Evolutionary conservation across 1,140 invertebrate species (phyloP).

Genomic region (Macrobrachium rosenbergii): DNA sequence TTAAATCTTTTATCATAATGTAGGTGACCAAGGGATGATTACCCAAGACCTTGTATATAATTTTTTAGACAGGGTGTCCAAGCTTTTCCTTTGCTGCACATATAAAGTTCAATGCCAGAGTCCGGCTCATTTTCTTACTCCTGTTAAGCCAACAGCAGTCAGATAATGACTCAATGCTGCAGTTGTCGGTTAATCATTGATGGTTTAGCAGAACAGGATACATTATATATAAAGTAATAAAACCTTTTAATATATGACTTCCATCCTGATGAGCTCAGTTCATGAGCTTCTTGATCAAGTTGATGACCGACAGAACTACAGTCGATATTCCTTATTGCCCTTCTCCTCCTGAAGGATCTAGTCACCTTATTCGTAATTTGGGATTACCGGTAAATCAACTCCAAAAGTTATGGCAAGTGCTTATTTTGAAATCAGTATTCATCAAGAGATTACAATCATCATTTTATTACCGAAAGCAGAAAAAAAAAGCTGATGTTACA

Average conservation of each 20-base stretch:
- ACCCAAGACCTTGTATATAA: conserved; percentile 57
- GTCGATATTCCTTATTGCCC: no score
- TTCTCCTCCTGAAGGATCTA: no score
- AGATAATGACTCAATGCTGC: conserved; percentile 35
- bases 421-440: no score
- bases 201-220: conserved; percentile 45
- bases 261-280: neutral
- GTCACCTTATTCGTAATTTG: no score
- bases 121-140: conserved; percentile 34
- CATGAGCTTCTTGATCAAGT: no score
- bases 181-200: conserved; percentile 45
- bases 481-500: no score
- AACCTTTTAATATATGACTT: conserved; percentile 19
- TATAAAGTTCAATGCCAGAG: conserved; percentile 46
- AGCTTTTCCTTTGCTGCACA: conserved; percentile 57
- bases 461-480: no score
- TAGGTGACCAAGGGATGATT: conserved; percentile 49
- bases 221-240: conserved; percentile 24
- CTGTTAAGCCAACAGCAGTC: conserved; percentile 20
- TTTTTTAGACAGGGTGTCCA: conserved; percentile 61
- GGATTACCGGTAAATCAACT: no score
- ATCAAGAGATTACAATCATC: no score
- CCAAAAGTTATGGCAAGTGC: no score
- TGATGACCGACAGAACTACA: no score
- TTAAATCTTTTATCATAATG: conserved; percentile 58